phyloP scores from a whole-genome alignment of 2,888 invertebrate genomes.

The Volucella zonaria region DNA sequence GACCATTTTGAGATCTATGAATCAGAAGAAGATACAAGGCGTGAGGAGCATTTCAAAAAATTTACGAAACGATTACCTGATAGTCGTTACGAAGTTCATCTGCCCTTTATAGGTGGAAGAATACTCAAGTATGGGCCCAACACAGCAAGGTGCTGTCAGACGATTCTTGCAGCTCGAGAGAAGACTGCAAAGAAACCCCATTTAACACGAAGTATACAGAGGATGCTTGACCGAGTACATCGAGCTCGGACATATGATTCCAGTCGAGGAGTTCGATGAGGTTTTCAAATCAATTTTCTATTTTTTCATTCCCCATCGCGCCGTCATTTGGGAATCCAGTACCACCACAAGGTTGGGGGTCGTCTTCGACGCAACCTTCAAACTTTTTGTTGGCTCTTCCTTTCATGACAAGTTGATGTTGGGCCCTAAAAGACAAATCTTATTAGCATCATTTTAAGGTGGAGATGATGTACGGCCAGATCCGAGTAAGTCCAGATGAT shows the following conservation, averaged over 20 bases:
- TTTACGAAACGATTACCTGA: neutral
- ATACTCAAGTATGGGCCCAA: neutral
- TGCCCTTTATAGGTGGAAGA: neutral
- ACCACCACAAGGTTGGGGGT: neutral
- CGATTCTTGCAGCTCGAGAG: too few relatives aligned
- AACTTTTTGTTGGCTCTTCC: neutral
- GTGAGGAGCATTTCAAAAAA: constrained; percentile 1
- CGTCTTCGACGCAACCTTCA: neutral
- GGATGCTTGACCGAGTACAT: neutral
- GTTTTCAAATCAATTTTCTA: neutral
- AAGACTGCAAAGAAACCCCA: too few relatives aligned
- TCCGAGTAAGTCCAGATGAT: too few relatives aligned
- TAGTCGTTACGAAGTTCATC: neutral
- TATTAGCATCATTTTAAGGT: neutral
- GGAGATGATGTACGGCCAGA: too few relatives aligned
- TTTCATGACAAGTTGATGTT: constrained; percentile 3
- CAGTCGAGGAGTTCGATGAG: neutral
- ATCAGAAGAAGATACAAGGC: constrained; percentile 3
- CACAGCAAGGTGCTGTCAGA: neutral
- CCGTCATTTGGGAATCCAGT: neutral
- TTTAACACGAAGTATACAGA: neutral
- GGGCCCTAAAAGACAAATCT: neutral
- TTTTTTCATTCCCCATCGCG: constrained; percentile 6
- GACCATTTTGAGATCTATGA: too few relatives aligned
- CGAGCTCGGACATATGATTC: constrained; percentile 1